Evolutionary conservation across 2,888 invertebrate genomes (phyloP), one percentile per base, ranked within the genome.

Genomic region (Dilophus febrilis): DNA sequence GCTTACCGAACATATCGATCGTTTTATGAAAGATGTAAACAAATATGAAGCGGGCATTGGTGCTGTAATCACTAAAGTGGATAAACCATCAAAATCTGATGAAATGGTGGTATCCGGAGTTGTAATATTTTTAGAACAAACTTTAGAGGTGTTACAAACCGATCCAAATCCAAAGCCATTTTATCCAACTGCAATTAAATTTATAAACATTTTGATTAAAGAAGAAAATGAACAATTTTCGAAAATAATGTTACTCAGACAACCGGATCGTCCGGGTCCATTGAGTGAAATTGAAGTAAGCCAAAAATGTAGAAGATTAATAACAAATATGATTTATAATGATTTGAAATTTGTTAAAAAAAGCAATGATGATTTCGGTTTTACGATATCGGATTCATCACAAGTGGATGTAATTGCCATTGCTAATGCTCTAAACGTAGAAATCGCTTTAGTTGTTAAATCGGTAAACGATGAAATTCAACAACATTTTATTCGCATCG

Each of bases 311-410:
- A 30, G 11, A 12, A 30, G 14, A 14, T 5, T 5, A 7, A 5
- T 30, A 5, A 14, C 11, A 5, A 30, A 30, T 2, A 41, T 41
- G 32, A 13, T 41, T 7, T 17, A 31, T 14, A 13, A 32, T 2
- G 32, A 41, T 17, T n/a, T 26, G 16, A 11, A 12, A 3, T 41
- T 30, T 19, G 14, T 22, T 2, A 13, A 13, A 4, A 27, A 32
- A 5, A 17, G 31, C 12, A 17, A 29, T 5, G 16, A n/a, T 11
- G 37, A 41, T 32, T 32, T 41, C 22, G 37, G 37, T 8, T 41
- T 37, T 32, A n/a, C 37, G 12, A 14, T 41, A 14, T 41, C 41
- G 3, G 36, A 22, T n/a, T n/a, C n/a, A n/a, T n/a, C n/a, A n/a
- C n/a, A n/a, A n/a, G n/a, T n/a, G n/a, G n/a, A n/a, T n/a, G n/a